Percentiles rank a stretch among this genome's conserved stretches.
phyloP scores from a whole-genome alignment of 2,888 invertebrate species.

The Netelia melanura region DNA sequence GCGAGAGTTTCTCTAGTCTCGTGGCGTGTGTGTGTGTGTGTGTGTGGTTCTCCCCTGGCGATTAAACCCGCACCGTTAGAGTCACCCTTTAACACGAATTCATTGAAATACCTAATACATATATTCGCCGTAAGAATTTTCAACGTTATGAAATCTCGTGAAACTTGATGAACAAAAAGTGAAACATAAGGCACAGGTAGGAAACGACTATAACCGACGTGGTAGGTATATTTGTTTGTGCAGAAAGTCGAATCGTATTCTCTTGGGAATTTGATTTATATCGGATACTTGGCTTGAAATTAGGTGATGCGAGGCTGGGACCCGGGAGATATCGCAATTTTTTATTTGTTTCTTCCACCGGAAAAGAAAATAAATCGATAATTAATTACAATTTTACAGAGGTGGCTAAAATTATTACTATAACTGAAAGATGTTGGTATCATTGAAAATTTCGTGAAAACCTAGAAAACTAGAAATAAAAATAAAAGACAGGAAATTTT shows the following conservation, averaged over 20 bases:
- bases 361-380: too few relatives aligned
- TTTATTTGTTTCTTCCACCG: not conserved
- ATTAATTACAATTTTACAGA: too few relatives aligned
- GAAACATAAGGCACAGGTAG: not conserved
- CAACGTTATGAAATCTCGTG: slow-evolving; percentile 31
- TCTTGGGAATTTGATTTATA: not conserved
- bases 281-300: not conserved
- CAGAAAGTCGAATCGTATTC: not conserved
- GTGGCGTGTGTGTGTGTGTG: slow-evolving; percentile 25
- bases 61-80: slow-evolving; percentile 62
- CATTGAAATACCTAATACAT: slow-evolving; percentile 23
- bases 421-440: too few relatives aligned
- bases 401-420: too few relatives aligned
- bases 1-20: slow-evolving; percentile 57
- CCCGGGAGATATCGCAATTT: not conserved
- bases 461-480: not conserved
- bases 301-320: not conserved
- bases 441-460: not conserved
- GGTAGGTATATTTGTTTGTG: not conserved
- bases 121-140: slow-evolving; percentile 39
- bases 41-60: slow-evolving; percentile 35
- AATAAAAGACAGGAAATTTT: not conserved
- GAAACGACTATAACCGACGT: not conserved
- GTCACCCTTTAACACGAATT: slow-evolving; percentile 47
- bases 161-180: slow-evolving; percentile 17